Base-by-base conservation (phyloP, 2,113 vertebrate genomes). In the Psittacara wagleri region DNA sequence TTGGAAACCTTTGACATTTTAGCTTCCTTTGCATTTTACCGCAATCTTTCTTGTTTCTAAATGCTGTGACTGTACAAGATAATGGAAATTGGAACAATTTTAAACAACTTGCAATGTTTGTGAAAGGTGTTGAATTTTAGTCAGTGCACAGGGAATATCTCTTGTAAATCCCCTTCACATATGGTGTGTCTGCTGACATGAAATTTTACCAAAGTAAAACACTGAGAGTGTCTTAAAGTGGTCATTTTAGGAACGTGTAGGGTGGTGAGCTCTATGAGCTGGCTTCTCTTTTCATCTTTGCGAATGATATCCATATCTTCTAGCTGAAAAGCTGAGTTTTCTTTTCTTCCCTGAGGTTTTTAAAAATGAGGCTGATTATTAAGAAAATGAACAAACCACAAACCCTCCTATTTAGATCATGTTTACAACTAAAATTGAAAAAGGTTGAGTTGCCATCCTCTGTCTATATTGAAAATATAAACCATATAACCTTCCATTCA, bases 21-120 rank as follows among this genome's bases (percentile, higher is more conserved):
- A 88, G 82, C 57, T 83, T 91, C 41, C 52, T 88, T 48, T 51
- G 15, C 28, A 67, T 94, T 97, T 95, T 88, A 25, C 70, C 59
- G 17, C 37, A 62, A 0, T 64, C 29, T 76, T 92, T 89, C 84
- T 70, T 81, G 46, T 73, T 88, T 87, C 68, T 90, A 91, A 91
- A 59, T 91, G 66, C 64, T 74, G 35, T 89, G 83, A 89, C 76
- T 90, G n/a, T 43, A 63, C 41, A 75, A 80, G 77, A 94, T 77
- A 91, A 95, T 83, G 75, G 86, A 92, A 92, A 84, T 82, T 55
- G 68, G 61, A 94, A 88, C 49, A 64, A 94, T 95, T 96, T 92
- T 83, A 94, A 93, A 59, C 39, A 87, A 59, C 12, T 25, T 79
- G 87, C 94, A 95, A 70, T 76, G n/a, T 88, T 82, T 90, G 29